Base-by-base conservation (phyloP, 2,888 invertebrate species). In the Acrocyrtus sp. region DNA sequence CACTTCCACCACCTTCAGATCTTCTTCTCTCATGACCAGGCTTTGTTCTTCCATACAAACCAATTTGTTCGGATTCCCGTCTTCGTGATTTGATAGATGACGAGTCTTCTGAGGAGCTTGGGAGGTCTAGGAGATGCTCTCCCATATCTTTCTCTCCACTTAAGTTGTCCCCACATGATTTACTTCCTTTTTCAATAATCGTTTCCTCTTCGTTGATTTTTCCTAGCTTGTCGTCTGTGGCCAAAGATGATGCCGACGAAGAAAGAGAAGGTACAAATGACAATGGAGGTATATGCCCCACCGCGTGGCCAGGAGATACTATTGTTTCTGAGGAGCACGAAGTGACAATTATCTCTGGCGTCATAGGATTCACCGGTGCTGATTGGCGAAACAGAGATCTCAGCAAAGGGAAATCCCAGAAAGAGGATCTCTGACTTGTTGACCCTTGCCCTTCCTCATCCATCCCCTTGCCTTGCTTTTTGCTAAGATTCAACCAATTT, bases 281-380 rank as follows among this genome's bases (percentile, higher is more conserved):
- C 12, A 34, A 8, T 8, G 34, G 34, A 8, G 34, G 34, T 8
- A 5, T 34, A 34, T n/a, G n/a, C n/a, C n/a, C n/a, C n/a, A n/a
- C n/a, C n/a, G n/a, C n/a, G 61, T 12, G 1, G 43, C 21, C 10
- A 34, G n/a, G 17, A 24, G 72, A 51, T 19, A 50, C 57, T 19
- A 63, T 63, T 8, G 63, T 58, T 45, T 72, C 72, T 12, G 65
- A 63, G 21, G 72, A 63, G 24, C 72, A 72, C 8, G 72, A 29
- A 2, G 72, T 72, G 0, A 72, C 72, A 58, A 72, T 63, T 24
- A 72, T 72, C 62, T 72, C 72, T 6, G 72, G 72, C 19, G 72
- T 58, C n/a, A 51, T 12, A 19, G 67, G 60, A n/a, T 53, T 53
- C 2, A 24, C 41, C 4, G 62, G 48, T n/a, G 50, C 50, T 39